Evolutionary conservation across 2,888 invertebrate genomes (phyloP).

Genomic region (Chymomyza procnemis): DNA sequence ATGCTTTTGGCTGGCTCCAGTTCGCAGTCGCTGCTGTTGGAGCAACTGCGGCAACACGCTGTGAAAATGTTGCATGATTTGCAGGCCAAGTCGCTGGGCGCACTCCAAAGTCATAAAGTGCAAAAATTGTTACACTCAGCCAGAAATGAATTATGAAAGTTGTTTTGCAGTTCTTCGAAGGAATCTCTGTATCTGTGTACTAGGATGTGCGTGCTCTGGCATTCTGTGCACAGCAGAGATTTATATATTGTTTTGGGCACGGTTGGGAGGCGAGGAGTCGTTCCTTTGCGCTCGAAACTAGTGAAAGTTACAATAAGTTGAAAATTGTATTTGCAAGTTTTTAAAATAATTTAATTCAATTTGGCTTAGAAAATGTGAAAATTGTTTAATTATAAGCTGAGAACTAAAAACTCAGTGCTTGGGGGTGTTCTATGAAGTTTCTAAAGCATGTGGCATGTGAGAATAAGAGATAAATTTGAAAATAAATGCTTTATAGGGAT

Average conservation of each 20-base stretch:
- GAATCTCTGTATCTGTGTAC: not conserved
- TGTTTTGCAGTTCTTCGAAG: conserved; percentile 59
- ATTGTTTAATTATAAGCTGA: not conserved
- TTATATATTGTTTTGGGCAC: conserved; percentile 42
- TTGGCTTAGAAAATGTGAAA: conserved; percentile 28
- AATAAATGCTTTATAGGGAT: too few species aligned
- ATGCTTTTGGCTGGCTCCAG: conserved; percentile 7
- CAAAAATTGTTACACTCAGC: conserved; percentile 73
- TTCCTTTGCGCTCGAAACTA: conserved; percentile 16
- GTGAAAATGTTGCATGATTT: conserved; percentile 58
- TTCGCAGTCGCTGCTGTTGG: conserved; percentile 8
- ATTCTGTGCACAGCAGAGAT: not conserved
- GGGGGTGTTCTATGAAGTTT: not conserved
- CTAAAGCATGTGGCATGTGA: too few species aligned
- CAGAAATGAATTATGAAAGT: conserved; percentile 71
- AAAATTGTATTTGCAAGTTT: conserved; percentile 40
- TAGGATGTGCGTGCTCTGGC: not conserved
- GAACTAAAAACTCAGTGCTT: not conserved
- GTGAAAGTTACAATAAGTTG: conserved; percentile 32
- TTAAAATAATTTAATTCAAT: conserved; percentile 65
- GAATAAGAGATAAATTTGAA: too few species aligned
- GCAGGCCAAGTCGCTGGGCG: conserved; percentile 54
- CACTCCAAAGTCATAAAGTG: conserved; percentile 70
- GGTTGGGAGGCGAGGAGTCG: too few species aligned
- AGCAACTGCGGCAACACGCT: conserved; percentile 36